A percentile compares a stretch with the other conserved stretches of the same genome.
Evolutionary conservation across 2,797 vertebrate species (phyloP).

Genomic region (Furcifer pardalis): DNA sequence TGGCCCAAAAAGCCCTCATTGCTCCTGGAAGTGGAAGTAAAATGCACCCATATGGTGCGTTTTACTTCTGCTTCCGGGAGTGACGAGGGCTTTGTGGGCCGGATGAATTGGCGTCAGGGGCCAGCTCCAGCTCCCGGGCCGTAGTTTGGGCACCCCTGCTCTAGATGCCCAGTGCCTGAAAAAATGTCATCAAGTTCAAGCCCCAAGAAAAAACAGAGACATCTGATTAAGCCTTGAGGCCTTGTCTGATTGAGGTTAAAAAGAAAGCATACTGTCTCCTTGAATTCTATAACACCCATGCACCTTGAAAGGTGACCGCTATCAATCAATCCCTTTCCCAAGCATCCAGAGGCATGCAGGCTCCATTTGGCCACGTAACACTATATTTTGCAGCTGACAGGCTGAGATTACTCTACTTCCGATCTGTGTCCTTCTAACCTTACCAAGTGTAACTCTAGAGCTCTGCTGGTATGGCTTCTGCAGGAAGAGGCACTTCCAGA

Average conservation of each 20-base stretch:
- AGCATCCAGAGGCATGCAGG: constrained; percentile 7
- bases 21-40: no score
- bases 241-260: background rate
- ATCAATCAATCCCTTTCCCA: constrained; percentile 48
- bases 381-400: constrained; percentile 72
- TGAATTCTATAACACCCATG: constrained; percentile 21
- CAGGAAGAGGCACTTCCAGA: constrained; percentile 58
- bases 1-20: no score
- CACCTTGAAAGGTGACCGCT: constrained; percentile 70
- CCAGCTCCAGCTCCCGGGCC: no score
- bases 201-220: background rate
- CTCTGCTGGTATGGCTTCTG: constrained; percentile 25
- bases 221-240: background rate
- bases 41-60: no score
- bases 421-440: constrained; percentile 66
- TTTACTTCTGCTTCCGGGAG: no score
- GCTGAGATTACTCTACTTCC: constrained; percentile 72
- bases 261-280: background rate
- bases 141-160: no score
- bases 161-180: background rate
- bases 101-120: no score
- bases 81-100: no score
- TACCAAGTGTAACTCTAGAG: constrained; percentile 74
- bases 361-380: constrained; percentile 67
- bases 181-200: background rate